Evolutionary conservation across 2,113 vertebrate species (phyloP), one percentile per base, ranked within the genome.

Genomic region (Cyprinodon variegatus): DNA sequence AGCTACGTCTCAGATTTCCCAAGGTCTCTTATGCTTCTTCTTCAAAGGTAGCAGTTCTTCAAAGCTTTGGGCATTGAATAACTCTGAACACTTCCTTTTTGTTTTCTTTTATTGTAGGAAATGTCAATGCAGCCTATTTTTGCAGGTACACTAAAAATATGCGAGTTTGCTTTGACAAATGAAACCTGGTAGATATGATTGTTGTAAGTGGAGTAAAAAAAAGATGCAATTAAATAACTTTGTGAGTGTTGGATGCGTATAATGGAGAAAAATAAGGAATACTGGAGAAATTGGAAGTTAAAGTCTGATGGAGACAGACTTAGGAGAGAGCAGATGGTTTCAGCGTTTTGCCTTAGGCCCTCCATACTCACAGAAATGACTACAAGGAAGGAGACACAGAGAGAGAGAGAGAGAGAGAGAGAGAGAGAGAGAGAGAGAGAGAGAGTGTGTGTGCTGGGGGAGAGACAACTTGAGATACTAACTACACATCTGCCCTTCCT

Each of bases 311-410:
- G 70, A 78, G 87, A 86, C 88, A 90, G 83, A 82, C 88, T 90
- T 84, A 74, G 79, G 64, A 82, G 88, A 94, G 88, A 94, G 87
- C 94, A 95, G 93, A 94, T 94, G 94, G 93, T 92, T 92, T 81
- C 82, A 65, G 81, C 53, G 45, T 79, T 93, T 91, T 68, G 91
- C 93, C 91, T 66, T 37, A 84, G 92, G 93, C 90, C 48, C 83
- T 84, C 68, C 82, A 84, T 82, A 88, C 89, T 88, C 87, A 79
- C 65, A 74, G 77, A 88, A 85, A 90, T 78, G 77, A 82, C 83
- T 76, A 80, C 72, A 82, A 78, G 83, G 82, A 88, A 68, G 75
- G 69, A 67, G 74, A 76, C 76, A 60, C 63, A 63, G 70, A 73
- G 70, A 22, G 69, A 83, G 81, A n/a, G n/a, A n/a, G n/a, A n/a